Conservation (phyloP, 2,113 vertebrate species). For the Ginglymostoma cirratum region DNA sequence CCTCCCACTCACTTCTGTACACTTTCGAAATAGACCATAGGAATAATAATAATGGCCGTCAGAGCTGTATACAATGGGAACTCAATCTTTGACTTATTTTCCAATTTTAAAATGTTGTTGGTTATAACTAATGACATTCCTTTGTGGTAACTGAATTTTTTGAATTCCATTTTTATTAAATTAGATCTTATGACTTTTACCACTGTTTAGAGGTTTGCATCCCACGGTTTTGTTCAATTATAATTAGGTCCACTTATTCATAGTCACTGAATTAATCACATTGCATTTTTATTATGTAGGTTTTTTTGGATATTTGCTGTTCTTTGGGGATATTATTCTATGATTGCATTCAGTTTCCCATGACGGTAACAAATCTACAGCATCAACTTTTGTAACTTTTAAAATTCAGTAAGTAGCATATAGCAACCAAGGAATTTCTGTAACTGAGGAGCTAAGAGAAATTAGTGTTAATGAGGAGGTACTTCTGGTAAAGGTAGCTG, state of each 20-base stretch:
- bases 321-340: conserved; percentile 19
- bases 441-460: no score
- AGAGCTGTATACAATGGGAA: not conserved
- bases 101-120: not conserved
- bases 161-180: not conserved
- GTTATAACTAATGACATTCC: not conserved
- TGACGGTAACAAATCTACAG: not conserved
- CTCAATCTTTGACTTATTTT: not conserved
- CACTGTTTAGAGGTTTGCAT: not conserved
- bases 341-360: not conserved
- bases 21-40: not conserved
- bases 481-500: no score
- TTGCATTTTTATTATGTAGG: not conserved
- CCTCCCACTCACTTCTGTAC: not conserved
- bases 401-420: conserved; percentile 3
- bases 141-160: not conserved
- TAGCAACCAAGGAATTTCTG: no score
- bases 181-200: not conserved
- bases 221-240: not conserved
- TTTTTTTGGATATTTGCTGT: not conserved
- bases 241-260: not conserved
- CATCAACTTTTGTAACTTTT: not conserved
- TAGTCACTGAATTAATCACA: not conserved
- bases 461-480: no score
- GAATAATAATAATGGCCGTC: not conserved